phyloP scores from a whole-genome alignment of 2,113 vertebrate genomes.

The Amphilophus citrinellus region DNA sequence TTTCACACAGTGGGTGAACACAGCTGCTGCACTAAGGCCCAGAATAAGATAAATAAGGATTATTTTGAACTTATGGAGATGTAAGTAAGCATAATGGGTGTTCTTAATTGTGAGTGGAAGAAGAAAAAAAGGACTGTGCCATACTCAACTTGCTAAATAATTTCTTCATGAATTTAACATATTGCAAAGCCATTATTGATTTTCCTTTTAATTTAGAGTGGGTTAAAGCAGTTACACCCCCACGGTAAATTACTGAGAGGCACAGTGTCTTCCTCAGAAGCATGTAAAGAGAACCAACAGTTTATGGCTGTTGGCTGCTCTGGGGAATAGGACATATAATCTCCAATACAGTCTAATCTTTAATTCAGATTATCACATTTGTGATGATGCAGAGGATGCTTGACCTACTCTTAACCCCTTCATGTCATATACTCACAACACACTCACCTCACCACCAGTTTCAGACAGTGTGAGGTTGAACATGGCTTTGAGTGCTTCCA shows the following conservation, averaged over 20 bases:
- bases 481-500: conserved; percentile 95
- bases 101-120: too few relatives aligned
- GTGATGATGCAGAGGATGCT: too few relatives aligned
- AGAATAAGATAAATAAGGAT: background rate
- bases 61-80: too few relatives aligned
- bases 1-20: background rate
- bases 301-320: background rate
- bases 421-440: background rate
- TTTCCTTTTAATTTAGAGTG: background rate
- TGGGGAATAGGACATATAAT: background rate
- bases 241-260: background rate
- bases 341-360: background rate
- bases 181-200: background rate
- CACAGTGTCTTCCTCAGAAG: background rate
- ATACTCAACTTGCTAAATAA: too few relatives aligned
- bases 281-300: background rate
- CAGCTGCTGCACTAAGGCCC: background rate
- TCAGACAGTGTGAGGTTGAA: conserved; percentile 96
- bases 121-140: too few relatives aligned
- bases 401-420: too few relatives aligned
- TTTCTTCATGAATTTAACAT: too few relatives aligned
- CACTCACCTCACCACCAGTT: conserved; percentile 89
- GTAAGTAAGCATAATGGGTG: too few relatives aligned
- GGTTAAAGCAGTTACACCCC: background rate
- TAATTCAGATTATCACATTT: too few relatives aligned